Base-by-base conservation (phyloP, 2,113 vertebrate genomes). In the Malurus melanocephalus region DNA sequence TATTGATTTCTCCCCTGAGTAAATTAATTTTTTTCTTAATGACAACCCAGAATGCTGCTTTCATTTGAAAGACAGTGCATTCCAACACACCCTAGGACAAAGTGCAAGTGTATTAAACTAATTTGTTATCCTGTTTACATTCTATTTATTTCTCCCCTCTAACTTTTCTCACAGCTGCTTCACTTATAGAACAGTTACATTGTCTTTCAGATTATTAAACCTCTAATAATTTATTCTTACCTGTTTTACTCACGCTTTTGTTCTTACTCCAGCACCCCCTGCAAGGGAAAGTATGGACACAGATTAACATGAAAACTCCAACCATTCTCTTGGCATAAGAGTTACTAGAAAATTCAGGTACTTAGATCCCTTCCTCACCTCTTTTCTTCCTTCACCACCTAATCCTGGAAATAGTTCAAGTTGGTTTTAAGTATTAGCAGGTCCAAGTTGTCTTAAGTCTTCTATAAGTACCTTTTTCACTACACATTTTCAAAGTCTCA, bases 261-360 rank as follows among this genome's bases (percentile, higher is more conserved):
- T 2, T 69, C 33, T 33, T 27, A 35, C 16, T 46, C 35, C 1
- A 1, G 5, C 14, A 71, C 5, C 4, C 16, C 4, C 22, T 30
- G 3, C 19, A 65, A 77, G 14, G 3, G 23, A 38, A 77, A 46
- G 2, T 16, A 65, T 4, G 9, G 35, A 55, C 19, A 7, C 33
- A 62, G 10, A 27, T 48, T 64, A n/a, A 65, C 20, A 16, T 7
- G 18, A 67, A 88, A 90, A 57, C 9, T 1, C 13, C 21, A 51
- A 22, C 22, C 1, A 55, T 27, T 26, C 8, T 42, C 20, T 55
- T 46, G 5, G 21, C 2, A 40, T n/a, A n/a, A 79, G 13, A 26
- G 7, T 28, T 60, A 72, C 16, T 28, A 43, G 42, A 57, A 80
- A 77, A 76, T 53, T 28, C 16, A 68, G 17, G 22, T n/a, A 40